phyloP scores from a whole-genome alignment of 2,797 vertebrate genomes.

The Momotus momota region DNA sequence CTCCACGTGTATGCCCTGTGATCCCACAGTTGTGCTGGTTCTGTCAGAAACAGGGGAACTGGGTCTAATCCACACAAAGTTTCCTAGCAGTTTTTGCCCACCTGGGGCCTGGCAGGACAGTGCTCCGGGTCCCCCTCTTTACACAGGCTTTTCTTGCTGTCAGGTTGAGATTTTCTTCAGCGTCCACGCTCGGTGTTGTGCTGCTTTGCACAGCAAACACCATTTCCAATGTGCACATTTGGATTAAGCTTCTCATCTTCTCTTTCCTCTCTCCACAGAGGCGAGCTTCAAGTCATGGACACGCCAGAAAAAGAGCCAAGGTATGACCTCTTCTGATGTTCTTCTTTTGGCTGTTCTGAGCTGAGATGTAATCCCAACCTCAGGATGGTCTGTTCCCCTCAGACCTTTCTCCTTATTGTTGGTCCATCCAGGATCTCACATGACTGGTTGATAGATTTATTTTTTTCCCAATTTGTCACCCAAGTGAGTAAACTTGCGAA shows the following conservation, averaged over 20 bases:
- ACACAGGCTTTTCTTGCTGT: background rate
- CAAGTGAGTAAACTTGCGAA: background rate
- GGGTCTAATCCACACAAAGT: background rate
- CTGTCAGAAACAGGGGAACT: background rate
- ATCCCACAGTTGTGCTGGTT: background rate
- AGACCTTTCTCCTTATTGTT: background rate
- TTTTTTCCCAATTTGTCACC: background rate
- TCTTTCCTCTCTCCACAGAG: constrained; percentile 80
- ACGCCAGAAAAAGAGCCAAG: constrained; percentile 96
- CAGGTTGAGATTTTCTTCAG: background rate
- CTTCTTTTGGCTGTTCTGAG: background rate
- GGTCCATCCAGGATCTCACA: background rate
- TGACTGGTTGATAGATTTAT: background rate
- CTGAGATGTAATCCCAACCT: background rate
- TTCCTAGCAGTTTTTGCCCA: background rate
- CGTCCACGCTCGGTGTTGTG: fast-evolving
- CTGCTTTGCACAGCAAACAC: background rate
- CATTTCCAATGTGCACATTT: fast-evolving
- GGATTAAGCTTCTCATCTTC: background rate
- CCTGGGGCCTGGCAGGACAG: background rate
- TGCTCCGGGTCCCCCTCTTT: background rate
- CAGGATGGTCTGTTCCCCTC: background rate
- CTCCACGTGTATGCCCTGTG: background rate
- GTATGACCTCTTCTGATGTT: constrained; percentile 74
- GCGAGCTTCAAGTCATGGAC: constrained; percentile 90